Conservation (phyloP, 2,113 vertebrate species). For the Coracopsis vasa region DNA sequence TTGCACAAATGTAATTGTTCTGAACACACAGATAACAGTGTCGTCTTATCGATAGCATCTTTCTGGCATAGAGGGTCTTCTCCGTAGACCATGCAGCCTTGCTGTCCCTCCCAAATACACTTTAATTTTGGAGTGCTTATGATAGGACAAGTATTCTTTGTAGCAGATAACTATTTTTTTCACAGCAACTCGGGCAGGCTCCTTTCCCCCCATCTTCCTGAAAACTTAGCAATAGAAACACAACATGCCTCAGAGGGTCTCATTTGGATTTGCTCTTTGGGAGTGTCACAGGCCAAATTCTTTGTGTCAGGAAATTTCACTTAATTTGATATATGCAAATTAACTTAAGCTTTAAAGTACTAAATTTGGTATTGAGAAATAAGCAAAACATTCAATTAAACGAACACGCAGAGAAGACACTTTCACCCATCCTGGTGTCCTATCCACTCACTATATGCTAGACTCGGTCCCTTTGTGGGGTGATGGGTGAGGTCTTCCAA, state of each 20-base stretch:
- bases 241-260: not conserved
- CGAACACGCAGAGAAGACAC: not conserved
- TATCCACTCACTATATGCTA: not conserved
- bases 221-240: not conserved
- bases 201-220: not conserved
- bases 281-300: not conserved
- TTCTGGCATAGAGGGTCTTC: rapidly evolving
- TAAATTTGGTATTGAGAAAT: not conserved
- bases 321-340: not conserved
- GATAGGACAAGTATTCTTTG: not conserved
- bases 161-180: not conserved
- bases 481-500: not conserved
- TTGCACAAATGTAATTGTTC: not conserved
- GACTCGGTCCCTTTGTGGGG: not conserved
- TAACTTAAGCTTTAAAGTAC: not conserved
- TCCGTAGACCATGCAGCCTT: rapidly evolving
- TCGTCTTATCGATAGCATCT: not conserved
- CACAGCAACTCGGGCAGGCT: not conserved
- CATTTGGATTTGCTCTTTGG: not conserved
- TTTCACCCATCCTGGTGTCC: not conserved
- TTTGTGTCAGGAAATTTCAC: not conserved
- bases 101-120: not conserved
- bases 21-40: not conserved
- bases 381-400: not conserved
- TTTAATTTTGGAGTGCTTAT: not conserved